Evolutionary conservation across 2,888 invertebrate species (phyloP).

Genomic region (Pogonocherus hispidulus): DNA sequence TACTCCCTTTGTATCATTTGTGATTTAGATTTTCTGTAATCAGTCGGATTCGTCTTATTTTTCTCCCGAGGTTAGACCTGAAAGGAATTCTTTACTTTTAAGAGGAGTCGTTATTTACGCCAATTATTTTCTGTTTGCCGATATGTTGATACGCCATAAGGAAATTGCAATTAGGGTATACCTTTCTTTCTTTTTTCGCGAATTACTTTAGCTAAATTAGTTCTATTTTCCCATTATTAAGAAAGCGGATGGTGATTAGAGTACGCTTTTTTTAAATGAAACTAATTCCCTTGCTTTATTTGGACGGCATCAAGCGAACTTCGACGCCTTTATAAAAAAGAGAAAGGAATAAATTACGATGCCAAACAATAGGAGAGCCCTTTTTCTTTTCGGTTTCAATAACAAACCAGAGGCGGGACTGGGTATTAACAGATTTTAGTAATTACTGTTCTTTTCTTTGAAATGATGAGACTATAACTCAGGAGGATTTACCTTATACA

Average conservation of each 20-base stretch:
- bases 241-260: conserved; percentile 22
- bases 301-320: neutral
- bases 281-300: conserved; percentile 12
- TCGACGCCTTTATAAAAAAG: conserved; percentile 1
- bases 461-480: neutral
- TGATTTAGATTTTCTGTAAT: conserved; percentile 61
- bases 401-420: conserved; percentile 15
- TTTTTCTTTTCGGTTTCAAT: conserved; percentile 14
- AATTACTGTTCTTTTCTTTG: neutral
- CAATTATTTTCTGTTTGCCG: conserved; percentile 43
- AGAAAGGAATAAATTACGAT: neutral
- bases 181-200: conserved; percentile 6
- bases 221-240: conserved; percentile 20
- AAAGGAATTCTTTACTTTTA: conserved; percentile 35
- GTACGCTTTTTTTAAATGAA: conserved; percentile 12
- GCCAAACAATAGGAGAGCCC: neutral
- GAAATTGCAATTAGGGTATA: conserved; percentile 25
- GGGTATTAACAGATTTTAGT: neutral
- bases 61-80: conserved; percentile 34
- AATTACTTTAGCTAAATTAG: conserved; percentile 32
- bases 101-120: conserved; percentile 45
- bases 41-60: conserved; percentile 50
- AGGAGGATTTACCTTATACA: neutral
- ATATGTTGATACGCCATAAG: conserved; percentile 19
- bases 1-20: conserved; percentile 62